Evolutionary conservation across 2,888 invertebrate genomes (phyloP).

Genomic region (Drosophila hamatofila): DNA sequence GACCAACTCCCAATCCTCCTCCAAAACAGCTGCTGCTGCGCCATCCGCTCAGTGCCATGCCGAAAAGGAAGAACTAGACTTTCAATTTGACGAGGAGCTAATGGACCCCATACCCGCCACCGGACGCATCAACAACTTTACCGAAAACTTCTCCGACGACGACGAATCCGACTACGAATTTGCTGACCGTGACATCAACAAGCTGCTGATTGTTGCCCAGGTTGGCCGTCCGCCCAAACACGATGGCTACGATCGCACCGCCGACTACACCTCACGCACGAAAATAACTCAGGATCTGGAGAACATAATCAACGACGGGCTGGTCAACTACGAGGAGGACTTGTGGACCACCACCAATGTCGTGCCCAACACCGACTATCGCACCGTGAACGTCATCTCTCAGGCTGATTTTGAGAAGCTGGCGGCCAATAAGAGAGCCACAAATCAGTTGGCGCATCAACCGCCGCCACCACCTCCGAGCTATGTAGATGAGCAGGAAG

Average conservation of each 20-base stretch:
- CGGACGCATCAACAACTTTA: constrained; percentile 93
- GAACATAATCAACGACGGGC: constrained; percentile 98
- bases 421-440: constrained; percentile 86
- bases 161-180: constrained; percentile 95
- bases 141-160: constrained; percentile 90
- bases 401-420: constrained; percentile 95
- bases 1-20: constrained; percentile 79
- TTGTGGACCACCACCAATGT: constrained; percentile 90
- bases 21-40: constrained; percentile 81
- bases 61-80: constrained; percentile 94
- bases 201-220: constrained; percentile 97
- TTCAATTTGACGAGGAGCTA: constrained; percentile 98
- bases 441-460: constrained; percentile 84
- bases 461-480: constrained; percentile 94
- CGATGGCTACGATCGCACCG: constrained; percentile 95
- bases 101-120: constrained; percentile 89
- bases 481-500: constrained; percentile 85
- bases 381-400: constrained; percentile 94
- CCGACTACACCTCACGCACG: constrained; percentile 94
- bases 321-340: constrained; percentile 98
- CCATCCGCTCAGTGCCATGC: constrained; percentile 84
- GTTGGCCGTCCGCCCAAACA: constrained; percentile 90
- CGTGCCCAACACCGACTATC: constrained; percentile 87
- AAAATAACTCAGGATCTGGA: constrained; percentile 98
- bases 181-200: constrained; percentile 96